phyloP scores from a whole-genome alignment of 1,140 invertebrate genomes.

The Eumaeus atala region DNA sequence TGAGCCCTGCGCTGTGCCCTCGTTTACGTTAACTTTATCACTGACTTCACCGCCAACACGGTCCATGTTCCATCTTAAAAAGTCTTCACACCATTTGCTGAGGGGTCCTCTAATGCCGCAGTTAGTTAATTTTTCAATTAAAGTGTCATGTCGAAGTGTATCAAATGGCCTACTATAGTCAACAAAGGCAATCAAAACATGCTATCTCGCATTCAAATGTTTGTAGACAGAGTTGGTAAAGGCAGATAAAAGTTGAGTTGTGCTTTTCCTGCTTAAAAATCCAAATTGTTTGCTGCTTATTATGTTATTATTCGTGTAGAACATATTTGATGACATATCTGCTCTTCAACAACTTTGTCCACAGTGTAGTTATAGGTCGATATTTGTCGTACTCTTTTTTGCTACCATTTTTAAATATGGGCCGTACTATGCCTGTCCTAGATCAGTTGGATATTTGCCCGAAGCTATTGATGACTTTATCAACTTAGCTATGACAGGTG shows the following conservation, averaged over 20 bases:
- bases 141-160: neutral
- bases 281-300: too few relatives aligned
- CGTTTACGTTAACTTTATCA: neutral
- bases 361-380: conserved; percentile 1
- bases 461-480: neutral
- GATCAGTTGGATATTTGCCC: neutral
- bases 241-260: neutral
- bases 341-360: neutral
- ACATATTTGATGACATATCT: neutral
- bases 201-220: neutral
- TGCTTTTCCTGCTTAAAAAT: conserved; percentile 2
- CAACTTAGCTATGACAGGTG: too few relatives aligned
- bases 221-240: neutral
- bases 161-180: neutral
- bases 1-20: neutral
- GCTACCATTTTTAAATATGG: neutral
- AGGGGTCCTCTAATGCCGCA: neutral
- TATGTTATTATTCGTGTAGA: neutral
- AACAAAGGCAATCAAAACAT: neutral
- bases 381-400: neutral
- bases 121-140: neutral
- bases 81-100: neutral
- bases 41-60: neutral
- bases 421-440: neutral
- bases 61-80: neutral